phyloP scores from a whole-genome alignment of 53 echinoderm and acorn worm species.

The Antedon mediterranea region DNA sequence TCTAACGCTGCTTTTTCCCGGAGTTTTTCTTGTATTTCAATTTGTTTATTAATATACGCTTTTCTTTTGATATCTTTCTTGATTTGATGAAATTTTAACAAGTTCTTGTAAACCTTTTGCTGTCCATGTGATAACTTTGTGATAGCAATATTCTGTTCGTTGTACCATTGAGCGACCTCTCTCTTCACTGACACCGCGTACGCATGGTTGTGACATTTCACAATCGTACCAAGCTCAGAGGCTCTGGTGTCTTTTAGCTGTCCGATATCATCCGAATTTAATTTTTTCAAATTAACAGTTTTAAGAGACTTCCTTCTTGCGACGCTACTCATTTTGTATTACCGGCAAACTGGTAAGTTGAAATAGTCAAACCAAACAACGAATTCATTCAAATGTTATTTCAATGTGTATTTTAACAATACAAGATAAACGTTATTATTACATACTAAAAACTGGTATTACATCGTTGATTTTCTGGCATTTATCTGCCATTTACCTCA shows the following conservation, averaged over 20 bases:
- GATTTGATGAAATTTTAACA: slow-evolving; percentile 57
- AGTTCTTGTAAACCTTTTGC: slow-evolving; percentile 44
- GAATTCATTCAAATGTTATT: too few species aligned
- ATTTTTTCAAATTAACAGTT: slow-evolving; percentile 14
- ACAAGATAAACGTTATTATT: too few species aligned
- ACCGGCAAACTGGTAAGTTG: too few species aligned
- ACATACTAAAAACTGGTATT: too few species aligned
- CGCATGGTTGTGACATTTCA: slow-evolving; percentile 68
- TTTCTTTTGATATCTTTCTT: slow-evolving; percentile 51
- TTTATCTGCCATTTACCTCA: too few species aligned
- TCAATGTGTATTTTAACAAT: too few species aligned
- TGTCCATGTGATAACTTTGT: slow-evolving; percentile 50
- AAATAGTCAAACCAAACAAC: too few species aligned
- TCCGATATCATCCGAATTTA: slow-evolving; percentile 54
- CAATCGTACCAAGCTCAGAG: slow-evolving; percentile 57
- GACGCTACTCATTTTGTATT: background rate
- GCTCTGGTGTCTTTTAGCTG: slow-evolving; percentile 33
- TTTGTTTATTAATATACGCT: slow-evolving; percentile 48
- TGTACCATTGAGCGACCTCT: slow-evolving; percentile 66
- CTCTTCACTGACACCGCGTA: slow-evolving; percentile 33
- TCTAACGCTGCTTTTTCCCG: slow-evolving; percentile 52
- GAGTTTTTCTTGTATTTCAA: slow-evolving; percentile 30
- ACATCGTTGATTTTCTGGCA: too few species aligned
- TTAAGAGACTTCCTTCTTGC: background rate
- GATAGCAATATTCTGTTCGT: slow-evolving; percentile 62